phyloP scores from a whole-genome alignment of 2,888 invertebrate species.

The Stenoptilia bipunctidactyla region DNA sequence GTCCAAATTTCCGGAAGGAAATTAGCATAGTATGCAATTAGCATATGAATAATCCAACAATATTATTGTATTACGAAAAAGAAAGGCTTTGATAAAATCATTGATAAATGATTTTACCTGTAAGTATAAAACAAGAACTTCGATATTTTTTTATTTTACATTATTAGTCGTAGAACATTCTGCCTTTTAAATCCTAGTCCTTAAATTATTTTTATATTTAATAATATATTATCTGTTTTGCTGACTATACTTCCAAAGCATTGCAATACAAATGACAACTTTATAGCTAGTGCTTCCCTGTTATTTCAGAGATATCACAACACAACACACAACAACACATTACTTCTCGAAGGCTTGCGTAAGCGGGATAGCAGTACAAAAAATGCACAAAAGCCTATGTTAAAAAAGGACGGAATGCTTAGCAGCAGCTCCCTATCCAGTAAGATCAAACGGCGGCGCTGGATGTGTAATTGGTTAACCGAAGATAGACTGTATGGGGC shows the following conservation, averaged over 20 bases:
- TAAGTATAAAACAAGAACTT: too few species aligned
- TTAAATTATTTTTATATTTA: too few species aligned
- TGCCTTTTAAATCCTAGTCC: too few species aligned
- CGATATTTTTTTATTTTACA: too few species aligned
- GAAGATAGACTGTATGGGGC: constrained; percentile 5
- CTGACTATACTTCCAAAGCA: constrained; percentile 25
- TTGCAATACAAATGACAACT: constrained; percentile 70
- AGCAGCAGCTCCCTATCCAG: constrained; percentile 48
- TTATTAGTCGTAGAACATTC: too few species aligned
- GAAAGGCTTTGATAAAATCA: too few species aligned
- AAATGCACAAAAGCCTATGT: constrained; percentile 33
- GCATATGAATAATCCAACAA: too few species aligned
- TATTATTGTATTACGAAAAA: too few species aligned
- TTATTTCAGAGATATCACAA: constrained; percentile 73
- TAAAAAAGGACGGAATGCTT: constrained; percentile 40
- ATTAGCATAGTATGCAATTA: too few species aligned
- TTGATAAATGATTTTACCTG: too few species aligned
- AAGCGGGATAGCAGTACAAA: constrained; percentile 49
- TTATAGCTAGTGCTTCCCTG: constrained; percentile 70
- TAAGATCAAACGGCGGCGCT: neutral
- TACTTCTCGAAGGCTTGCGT: constrained; percentile 57
- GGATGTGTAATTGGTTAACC: neutral
- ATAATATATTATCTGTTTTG: too few species aligned
- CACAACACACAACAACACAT: constrained; percentile 71
- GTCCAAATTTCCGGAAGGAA: too few species aligned